Evolutionary conservation across 2,113 vertebrate genomes (phyloP).

Genomic region (Elanus axillaris): DNA sequence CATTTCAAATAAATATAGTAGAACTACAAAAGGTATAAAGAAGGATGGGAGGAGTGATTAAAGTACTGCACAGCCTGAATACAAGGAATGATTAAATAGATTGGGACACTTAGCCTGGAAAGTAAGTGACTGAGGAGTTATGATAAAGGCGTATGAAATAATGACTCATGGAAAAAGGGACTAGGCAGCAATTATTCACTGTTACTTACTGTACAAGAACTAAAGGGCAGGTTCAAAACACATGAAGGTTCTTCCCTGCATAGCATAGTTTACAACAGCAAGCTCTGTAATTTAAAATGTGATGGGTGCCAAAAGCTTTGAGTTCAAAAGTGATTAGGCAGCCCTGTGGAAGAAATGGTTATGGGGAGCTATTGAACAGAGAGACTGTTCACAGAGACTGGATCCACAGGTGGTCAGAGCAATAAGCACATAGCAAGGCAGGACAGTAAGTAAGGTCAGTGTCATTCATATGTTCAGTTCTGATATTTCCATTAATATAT

Average conservation of each 20-base stretch:
- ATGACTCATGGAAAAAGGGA: background rate
- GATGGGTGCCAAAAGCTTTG: background rate
- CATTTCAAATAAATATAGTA: background rate
- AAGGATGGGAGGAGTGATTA: background rate
- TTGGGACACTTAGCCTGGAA: background rate
- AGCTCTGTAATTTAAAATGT: background rate
- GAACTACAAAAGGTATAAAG: background rate
- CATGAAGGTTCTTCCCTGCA: background rate
- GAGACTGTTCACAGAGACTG: too few relatives aligned
- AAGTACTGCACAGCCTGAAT: background rate
- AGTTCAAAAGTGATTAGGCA: background rate
- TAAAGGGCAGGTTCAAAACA: constrained; percentile 1
- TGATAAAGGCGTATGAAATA: background rate
- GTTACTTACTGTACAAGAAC: background rate
- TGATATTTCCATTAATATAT: background rate
- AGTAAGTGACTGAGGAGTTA: background rate
- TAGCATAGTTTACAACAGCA: background rate
- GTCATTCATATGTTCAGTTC: background rate
- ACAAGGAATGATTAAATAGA: background rate
- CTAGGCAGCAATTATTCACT: background rate
- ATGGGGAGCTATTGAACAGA: background rate
- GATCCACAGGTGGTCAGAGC: background rate
- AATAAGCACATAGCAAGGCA: background rate
- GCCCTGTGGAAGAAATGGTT: background rate
- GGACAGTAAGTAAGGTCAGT: background rate